phyloP scores from a whole-genome alignment of 2,113 vertebrate species.

The Gambusia affinis region DNA sequence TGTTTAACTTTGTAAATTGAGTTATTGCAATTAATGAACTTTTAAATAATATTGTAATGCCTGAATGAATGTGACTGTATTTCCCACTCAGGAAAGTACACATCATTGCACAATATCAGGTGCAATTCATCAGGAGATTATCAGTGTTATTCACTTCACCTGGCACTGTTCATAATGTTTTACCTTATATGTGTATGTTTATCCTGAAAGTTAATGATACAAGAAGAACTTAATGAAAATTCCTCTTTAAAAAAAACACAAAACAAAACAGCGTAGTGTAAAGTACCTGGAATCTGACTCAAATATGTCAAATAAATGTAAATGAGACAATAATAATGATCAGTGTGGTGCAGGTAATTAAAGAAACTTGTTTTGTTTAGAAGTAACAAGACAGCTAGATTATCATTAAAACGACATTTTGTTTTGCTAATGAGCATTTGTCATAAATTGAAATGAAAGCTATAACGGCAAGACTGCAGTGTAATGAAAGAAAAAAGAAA shows the following conservation, averaged over 20 bases:
- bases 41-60: no score
- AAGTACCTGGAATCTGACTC: background rate
- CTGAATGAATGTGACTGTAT: no score
- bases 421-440: background rate
- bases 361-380: background rate
- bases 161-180: no score
- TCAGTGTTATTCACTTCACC: no score
- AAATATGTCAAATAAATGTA: background rate
- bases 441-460: conserved; percentile 21
- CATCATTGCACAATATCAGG: no score
- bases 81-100: no score
- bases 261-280: background rate
- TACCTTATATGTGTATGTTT: no score
- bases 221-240: no score
- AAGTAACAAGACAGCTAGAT: background rate
- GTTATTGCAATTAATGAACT: no score
- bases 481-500: conserved; percentile 13
- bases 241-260: background rate
- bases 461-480: background rate
- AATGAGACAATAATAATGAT: background rate
- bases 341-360: background rate
- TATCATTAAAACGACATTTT: background rate
- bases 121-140: no score
- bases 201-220: no score
- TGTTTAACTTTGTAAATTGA: no score